These are phyloP conservation scores for Rhagoletis zephyria DNA, from an alignment of 1,140 invertebrate species.

Conservation along the genomic window DNA sequence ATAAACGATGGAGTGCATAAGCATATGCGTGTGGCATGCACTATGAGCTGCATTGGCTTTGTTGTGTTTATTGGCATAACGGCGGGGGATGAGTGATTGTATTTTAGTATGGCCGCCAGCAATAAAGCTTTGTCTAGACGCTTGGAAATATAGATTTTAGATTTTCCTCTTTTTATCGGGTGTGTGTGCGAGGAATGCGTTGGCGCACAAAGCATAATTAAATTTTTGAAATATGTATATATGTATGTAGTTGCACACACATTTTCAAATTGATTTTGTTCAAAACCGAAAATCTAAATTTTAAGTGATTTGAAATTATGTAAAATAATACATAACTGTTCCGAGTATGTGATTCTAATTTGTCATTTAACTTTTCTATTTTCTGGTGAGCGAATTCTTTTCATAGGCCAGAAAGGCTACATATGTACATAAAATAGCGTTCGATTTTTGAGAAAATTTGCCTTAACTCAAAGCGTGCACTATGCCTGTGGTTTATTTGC, in stretches of 20 bases:
- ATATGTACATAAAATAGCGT: no score
- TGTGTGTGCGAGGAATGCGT: neutral
- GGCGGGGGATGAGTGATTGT: conserved; percentile 8
- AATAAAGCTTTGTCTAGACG: conserved; percentile 47
- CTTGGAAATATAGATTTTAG: conserved; percentile 38
- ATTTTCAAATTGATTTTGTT: neutral
- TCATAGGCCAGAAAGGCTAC: no score
- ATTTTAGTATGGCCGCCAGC: conserved; percentile 21
- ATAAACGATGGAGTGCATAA: neutral
- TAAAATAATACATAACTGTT: no score
- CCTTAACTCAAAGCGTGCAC: no score
- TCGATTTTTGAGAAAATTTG: no score
- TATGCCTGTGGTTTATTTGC: no score
- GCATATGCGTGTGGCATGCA: neutral
- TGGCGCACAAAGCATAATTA: neutral
- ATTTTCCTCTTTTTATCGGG: neutral
- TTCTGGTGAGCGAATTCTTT: no score
- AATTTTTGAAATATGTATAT: neutral
- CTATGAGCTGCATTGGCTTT: neutral
- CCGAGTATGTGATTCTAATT: no score
- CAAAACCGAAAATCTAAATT: no score
- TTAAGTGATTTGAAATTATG: no score
- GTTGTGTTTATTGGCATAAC: neutral
- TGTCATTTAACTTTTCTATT: no score
- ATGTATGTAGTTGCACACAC: neutral